A percentile compares a stretch with the other conserved stretches of the same genome.
Conservation (phyloP, 2,113 vertebrate species). For the Trogon surrucura region DNA sequence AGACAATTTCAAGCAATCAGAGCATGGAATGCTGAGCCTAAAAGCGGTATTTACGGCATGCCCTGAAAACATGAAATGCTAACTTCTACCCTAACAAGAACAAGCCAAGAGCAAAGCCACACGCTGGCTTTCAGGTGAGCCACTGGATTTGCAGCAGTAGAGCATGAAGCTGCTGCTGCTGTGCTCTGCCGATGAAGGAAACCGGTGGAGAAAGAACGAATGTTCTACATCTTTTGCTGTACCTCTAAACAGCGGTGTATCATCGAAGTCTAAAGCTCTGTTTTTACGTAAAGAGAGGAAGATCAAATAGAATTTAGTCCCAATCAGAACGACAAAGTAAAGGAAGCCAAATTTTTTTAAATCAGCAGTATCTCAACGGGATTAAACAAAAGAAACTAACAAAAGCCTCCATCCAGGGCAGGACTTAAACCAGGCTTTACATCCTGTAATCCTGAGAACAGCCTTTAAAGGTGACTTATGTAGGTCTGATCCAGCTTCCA, state of each 20-base stretch:
- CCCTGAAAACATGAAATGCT: background rate
- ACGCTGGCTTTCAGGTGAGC: background rate
- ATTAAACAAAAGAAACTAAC: background rate
- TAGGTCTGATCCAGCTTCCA: background rate
- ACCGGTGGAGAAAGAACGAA: accelerated
- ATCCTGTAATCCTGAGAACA: background rate
- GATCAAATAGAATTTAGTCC: background rate
- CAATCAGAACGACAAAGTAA: background rate
- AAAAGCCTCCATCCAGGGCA: accelerated
- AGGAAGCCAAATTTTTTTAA: background rate
- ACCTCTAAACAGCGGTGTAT: background rate
- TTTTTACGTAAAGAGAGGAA: background rate
- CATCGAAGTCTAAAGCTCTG: background rate
- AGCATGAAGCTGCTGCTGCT: background rate
- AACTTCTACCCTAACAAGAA: background rate
- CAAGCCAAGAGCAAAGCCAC: background rate
- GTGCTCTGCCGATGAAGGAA: background rate
- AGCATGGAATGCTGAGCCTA: background rate
- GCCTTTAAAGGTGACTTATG: background rate
- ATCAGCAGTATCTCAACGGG: accelerated
- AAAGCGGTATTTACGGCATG: background rate
- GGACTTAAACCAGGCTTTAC: background rate
- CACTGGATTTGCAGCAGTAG: background rate
- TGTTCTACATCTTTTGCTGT: background rate
- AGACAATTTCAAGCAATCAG: conserved; percentile 2